Base-by-base conservation (phyloP, 1,140 invertebrate genomes). In the Bombus impatiens region DNA sequence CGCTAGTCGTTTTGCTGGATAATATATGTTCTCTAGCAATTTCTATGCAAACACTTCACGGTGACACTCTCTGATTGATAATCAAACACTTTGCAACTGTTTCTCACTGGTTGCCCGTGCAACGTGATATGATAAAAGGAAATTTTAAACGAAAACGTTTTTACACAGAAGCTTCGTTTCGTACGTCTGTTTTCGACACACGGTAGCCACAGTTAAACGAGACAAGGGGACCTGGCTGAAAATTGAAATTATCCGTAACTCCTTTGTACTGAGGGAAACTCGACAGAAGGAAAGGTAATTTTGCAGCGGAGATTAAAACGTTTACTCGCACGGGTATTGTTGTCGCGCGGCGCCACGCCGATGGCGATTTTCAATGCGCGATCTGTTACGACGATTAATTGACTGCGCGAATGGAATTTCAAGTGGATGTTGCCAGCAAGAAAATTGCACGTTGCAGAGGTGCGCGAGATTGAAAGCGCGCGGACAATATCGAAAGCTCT, bases 331-430 rank as follows among this genome's bases (percentile, higher is more conserved):
- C 9, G 68, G 10, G 37, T 77, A 72, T 57, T 42, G 70, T 44
- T 42, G 47, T 42, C 8, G 6, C 47, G 10, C 12, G 25, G 57
- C 28, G 53, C 22, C 57, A 57, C 53, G 28, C 68, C 47, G 47
- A 9, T 72, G 47, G 47, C 28, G 35, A 42, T 53, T 76, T 67
- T 75, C 81, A 6, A 67, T 35, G 32, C n/a, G 42, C 80, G 57
- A 82, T 82, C 22, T 40, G 81, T 75, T 76, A 47, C 81, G 25
- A 76, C 22, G 81, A 82, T 82, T 57, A 82, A 82, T 82, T 74
- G 70, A 42, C 37, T 53, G 44, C 12, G 37, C n/a, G 37, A 72
- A 82, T 82, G 70, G 70, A 82, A 74, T 82, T 59, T 28, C 80
- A 82, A 82, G 28, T 62, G 80, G 53, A n/a, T 8, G 53, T 12